Percentiles rank a stretch among this genome's conserved stretches.
phyloP scores from a whole-genome alignment of 2,797 vertebrate genomes.

The Enteromius radiatus region DNA sequence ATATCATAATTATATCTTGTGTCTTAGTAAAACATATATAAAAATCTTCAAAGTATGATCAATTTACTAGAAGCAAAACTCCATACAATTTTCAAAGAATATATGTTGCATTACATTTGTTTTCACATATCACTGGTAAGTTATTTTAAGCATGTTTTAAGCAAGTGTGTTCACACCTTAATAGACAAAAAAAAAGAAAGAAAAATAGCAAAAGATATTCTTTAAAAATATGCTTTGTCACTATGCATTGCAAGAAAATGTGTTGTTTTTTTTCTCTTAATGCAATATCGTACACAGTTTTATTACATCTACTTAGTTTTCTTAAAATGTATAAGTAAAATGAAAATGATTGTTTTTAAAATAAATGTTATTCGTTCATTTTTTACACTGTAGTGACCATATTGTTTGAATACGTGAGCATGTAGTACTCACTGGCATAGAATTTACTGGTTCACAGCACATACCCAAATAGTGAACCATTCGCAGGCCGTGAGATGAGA shows the following conservation, averaged over 20 bases:
- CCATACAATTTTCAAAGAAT: neutral
- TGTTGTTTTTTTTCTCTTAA: neutral
- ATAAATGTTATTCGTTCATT: neutral
- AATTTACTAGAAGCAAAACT: neutral
- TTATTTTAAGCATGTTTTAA: neutral
- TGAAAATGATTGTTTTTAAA: neutral
- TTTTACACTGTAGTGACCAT: neutral
- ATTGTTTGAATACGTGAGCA: neutral
- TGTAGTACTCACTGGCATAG: conserved; percentile 17
- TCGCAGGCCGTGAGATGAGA: conserved; percentile 40
- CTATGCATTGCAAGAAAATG: neutral
- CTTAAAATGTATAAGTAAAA: neutral
- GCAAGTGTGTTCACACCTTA: neutral
- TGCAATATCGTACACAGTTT: neutral
- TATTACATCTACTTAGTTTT: neutral
- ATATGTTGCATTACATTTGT: neutral
- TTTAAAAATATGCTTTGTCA: neutral
- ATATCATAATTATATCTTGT: neutral
- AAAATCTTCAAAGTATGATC: neutral
- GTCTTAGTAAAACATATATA: neutral
- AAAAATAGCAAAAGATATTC: too few species aligned
- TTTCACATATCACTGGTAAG: neutral
- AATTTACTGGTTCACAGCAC: conserved; percentile 37
- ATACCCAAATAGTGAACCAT: conserved; percentile 36
- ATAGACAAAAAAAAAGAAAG: neutral